Conservation (phyloP, 1,140 invertebrate species). For the Belonocnema kinseyi region DNA sequence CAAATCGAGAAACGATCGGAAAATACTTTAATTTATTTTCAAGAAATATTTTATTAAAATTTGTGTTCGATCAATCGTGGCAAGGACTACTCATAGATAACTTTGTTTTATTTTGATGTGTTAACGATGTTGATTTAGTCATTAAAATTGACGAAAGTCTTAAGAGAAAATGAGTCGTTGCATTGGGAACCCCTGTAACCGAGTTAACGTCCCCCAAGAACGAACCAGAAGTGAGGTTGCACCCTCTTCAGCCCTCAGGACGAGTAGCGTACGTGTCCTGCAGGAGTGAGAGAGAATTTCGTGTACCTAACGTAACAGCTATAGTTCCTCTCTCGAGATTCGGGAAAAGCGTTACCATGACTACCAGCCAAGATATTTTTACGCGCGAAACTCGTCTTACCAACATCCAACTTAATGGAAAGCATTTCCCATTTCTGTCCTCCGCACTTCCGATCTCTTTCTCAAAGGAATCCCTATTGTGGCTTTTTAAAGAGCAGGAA, state of each 20-base stretch:
- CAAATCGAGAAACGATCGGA: no score
- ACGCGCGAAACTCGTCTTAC: conserved; percentile 13
- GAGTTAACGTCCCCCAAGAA: conserved; percentile 23
- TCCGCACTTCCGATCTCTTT: not conserved
- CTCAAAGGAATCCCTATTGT: not conserved
- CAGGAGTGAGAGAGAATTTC: conserved; percentile 15
- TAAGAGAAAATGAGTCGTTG: conserved; percentile 8
- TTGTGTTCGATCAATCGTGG: no score
- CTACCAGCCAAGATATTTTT: conserved; percentile 21
- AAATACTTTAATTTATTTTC: no score
- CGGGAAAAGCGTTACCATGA: conserved; percentile 18
- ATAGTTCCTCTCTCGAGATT: conserved; percentile 19
- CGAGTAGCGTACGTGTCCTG: not conserved
- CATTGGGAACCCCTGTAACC: conserved; percentile 21
- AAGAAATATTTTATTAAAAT: no score
- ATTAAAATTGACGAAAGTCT: not conserved
- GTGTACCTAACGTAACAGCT: conserved; percentile 16
- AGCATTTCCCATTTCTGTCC: not conserved
- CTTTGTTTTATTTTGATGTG: not conserved
- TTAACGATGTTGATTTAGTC: not conserved
- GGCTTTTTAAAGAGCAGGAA: not conserved
- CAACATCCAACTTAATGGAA: not conserved
- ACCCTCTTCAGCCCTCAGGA: conserved; percentile 10
- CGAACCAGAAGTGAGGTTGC: conserved; percentile 5
- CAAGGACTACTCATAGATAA: not conserved